Evolutionary conservation across 2,888 invertebrate species (phyloP), one percentile per base, ranked within the genome.

Genomic region (Hybos culiciformis): DNA sequence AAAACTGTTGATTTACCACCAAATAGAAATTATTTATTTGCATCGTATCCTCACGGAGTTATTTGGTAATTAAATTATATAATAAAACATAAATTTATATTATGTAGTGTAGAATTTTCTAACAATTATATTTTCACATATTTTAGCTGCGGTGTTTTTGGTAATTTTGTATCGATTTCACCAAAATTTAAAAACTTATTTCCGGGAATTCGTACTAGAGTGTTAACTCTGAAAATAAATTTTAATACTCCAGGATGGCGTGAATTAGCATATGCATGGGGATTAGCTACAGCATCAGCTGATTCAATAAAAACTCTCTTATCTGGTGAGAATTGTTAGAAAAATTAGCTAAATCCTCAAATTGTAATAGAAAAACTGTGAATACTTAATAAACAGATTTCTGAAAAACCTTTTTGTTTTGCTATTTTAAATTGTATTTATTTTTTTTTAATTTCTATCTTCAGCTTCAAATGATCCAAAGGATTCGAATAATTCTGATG

Each of bases 41-140:
- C 90, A 6, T 77, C 78, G 46, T 93, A 88, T 63, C 96, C 96
- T 0, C 96, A 97, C 63, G 96, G 96, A 2, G 71, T 92, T 1
- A 70, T 94, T 36, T 58, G 66, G 64, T 66, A 53, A 53, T 48
- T 47, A 9, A 12, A 12, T 5, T 26, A 23, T 23, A 37, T 43
- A 39, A 5, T 29, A 31, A 17, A 24, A 17, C 17, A 12, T 26
- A 3, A 3, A 7, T 26, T 26, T 12, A 8, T 38, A 26, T 17
- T 41, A 7, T 23, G 23, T 23, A 7, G 9, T 12, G 26, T n/a
- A n/a, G n/a, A n/a, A n/a, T n/a, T n/a, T n/a, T n/a, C n/a, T n/a
- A n/a, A n/a, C n/a, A n/a, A n/a, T n/a, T n/a, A n/a, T n/a, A n/a
- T n/a, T n/a, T n/a, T n/a, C n/a, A n/a, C n/a, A 37, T 14, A 19